A percentile compares a stretch with the other conserved stretches of the same genome.
Conservation (phyloP, 2,888 invertebrate genomes). For the Pseudococcus longispinus region DNA sequence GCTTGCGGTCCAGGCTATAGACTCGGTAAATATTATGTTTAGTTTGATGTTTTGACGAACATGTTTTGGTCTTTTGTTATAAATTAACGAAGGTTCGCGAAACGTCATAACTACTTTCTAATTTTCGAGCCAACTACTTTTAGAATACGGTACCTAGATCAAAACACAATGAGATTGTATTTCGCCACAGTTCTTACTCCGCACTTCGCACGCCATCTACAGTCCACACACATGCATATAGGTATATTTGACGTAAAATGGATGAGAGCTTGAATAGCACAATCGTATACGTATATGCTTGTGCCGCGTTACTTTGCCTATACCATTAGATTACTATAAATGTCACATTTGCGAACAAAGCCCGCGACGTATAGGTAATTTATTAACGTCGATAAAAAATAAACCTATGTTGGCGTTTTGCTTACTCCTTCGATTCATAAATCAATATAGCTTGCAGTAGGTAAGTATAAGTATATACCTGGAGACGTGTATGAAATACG, state of each 20-base stretch:
- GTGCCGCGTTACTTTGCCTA: background rate
- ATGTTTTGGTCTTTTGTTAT: conserved; percentile 32
- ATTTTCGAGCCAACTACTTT: conserved; percentile 29
- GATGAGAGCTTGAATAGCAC: background rate
- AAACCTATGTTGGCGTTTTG: background rate
- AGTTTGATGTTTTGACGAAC: conserved; percentile 37
- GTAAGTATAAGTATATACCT: background rate
- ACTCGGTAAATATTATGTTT: conserved; percentile 40
- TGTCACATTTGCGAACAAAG: conserved; percentile 11
- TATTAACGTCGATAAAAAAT: background rate
- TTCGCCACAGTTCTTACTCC: background rate
- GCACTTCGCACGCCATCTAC: background rate
- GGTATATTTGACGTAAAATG: conserved; percentile 20
- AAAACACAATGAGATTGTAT: conserved; percentile 38
- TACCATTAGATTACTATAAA: background rate
- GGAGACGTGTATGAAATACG: background rate
- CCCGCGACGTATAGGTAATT: background rate
- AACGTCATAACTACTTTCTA: conserved; percentile 45
- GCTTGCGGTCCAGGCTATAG: background rate
- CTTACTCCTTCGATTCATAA: background rate
- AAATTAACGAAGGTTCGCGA: conserved; percentile 39
- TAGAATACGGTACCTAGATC: background rate
- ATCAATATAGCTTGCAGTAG: background rate
- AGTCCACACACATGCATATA: background rate
- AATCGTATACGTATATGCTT: background rate